Evolutionary conservation across 2,888 invertebrate species (phyloP), one percentile per base, ranked within the genome.

Genomic region (Brassicogethes aeneus): DNA sequence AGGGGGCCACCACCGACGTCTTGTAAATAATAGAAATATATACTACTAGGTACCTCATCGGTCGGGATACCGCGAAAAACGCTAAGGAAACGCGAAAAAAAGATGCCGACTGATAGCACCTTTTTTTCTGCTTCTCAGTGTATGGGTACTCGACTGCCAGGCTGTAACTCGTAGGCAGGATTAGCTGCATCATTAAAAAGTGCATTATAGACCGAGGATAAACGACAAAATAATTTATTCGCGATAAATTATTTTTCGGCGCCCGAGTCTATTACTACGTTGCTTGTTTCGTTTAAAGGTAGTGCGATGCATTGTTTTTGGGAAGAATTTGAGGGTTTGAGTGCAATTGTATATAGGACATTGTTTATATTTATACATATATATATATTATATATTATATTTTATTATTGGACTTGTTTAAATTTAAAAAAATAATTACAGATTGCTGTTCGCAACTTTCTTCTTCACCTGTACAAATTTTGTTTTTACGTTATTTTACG

Each of bases 321-420:
- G 44, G 47, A 43, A 49, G 55, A 57, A 63, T 60, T 60, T 61
- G 56, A 57, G 64, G 64, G 64, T 60, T 58, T 56, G 58, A 62
- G 66, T 68, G 68, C 69, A 68, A 68, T 68, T 69, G 68, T 68
- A 68, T 50, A 68, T 67, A 65, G 40, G 74, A 76, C 60, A 70
- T 53, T 74, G 73, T 75, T 74, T 74, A 75, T 75, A 74, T 73
- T 73, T 74, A 73, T 74, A 73, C 72, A 71, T 71, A 70, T 73
- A 70, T 38, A 23, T 56, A 60, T 61, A 62, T 65, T 65, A 64
- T 64, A 23, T 56, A 60, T 61, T 62, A 65, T 65, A 64, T 64
- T 65, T 65, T 65, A 62, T 62, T 64, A 62, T 56, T 64, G 62
- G 60, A 64, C 59, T 60, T 61, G 59, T 63, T 61, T 59, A 54